Evolutionary conservation across 1,140 invertebrate genomes (phyloP), one percentile per base, ranked within the genome.

Genomic region (Philopotamus ludificatus): DNA sequence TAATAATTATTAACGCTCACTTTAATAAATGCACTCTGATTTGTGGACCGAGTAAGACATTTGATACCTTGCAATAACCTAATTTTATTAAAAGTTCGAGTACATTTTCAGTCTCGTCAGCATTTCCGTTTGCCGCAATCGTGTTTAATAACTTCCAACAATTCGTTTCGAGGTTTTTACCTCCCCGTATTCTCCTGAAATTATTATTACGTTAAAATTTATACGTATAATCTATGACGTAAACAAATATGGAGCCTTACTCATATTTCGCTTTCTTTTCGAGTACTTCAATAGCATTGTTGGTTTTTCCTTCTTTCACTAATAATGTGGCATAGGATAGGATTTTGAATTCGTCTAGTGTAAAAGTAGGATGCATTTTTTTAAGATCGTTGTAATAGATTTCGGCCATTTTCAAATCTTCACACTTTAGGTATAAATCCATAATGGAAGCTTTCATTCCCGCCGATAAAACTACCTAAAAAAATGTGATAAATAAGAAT

Each of bases 401-500:
- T 41, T 81, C 73, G 1, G 84, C 83, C 39, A 79, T 67, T 1
- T 82, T 74, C 1, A 84, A 25, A 58, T 83, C 75, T 0, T 77
- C 76, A 39, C 76, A 71, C 53, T 77, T 77, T n/a, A 82, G 74
- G 68, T 82, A 81, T 0, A 81, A 66, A 64, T 83, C 76, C 54
- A 87, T 79, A 20, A 86, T 76, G 1, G 71, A 63, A 0, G 80
- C 76, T 66, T 81, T 82, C 79, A 86, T 84, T 9, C 82, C 83
- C 1, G 78, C 71, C 18, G 83, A 81, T 66, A 81, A 73, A 41
- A 74, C 73, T n/a, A 81, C 73, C 79, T 81, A 63, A 44, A 54
- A 66, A 51, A 58, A 55, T 50, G 7, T n/a, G n/a, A n/a, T 2
- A 62, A 66, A 26, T 1, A 55, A 63, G 50, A 26, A 64, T 49